These are phyloP conservation scores for Metellina segmentata DNA, from an alignment of 2,888 invertebrate genomes.

Conservation along the genomic window DNA sequence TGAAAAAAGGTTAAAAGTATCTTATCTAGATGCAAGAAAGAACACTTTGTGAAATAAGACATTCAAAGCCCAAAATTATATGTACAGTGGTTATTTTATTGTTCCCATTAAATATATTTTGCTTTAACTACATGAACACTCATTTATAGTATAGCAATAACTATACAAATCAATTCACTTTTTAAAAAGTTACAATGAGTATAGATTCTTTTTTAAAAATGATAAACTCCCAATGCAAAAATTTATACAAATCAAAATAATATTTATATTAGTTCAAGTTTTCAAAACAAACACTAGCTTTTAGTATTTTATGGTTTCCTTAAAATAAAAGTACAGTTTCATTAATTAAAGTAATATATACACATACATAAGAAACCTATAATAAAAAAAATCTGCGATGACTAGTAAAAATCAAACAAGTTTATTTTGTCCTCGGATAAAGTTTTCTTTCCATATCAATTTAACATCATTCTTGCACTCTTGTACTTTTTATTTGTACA, in stretches of 20 bases:
- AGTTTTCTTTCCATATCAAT: neutral
- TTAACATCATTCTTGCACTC: neutral
- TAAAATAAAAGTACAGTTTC: neutral
- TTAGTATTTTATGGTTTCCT: too few relatives aligned
- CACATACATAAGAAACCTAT: neutral
- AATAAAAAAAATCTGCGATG: neutral
- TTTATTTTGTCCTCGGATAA: neutral
- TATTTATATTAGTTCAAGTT: too few relatives aligned
- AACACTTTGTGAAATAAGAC: too few relatives aligned
- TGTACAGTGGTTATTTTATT: constrained; percentile 70
- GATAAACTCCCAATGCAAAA: too few relatives aligned
- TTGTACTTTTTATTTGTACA: neutral
- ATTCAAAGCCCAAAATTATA: neutral
- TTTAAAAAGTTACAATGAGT: neutral
- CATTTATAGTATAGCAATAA: constrained; percentile 55
- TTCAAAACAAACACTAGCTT: too few relatives aligned
- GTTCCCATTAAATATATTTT: constrained; percentile 70
- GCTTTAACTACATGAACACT: constrained; percentile 67
- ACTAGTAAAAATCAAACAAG: neutral
- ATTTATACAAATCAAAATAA: too few relatives aligned
- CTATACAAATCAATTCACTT: constrained; percentile 50
- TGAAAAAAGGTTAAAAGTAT: too few relatives aligned
- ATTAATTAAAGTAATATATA: neutral
- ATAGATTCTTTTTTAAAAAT: too few relatives aligned
- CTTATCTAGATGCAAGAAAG: too few relatives aligned